Conservation (phyloP, 2,113 vertebrate species). For the Micronycteris hirsuta region DNA sequence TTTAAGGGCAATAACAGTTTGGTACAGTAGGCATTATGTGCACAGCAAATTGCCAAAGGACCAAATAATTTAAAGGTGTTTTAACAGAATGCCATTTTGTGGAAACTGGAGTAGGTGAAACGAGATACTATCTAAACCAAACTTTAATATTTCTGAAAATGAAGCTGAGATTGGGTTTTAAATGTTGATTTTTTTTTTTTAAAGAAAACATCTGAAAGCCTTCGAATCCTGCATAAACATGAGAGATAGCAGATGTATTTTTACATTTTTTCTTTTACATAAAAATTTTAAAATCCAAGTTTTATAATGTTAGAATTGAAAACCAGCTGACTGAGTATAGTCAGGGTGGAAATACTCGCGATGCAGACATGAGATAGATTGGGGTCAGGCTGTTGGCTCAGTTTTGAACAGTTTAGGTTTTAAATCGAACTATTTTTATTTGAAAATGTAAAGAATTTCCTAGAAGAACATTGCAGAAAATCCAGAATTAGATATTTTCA, state of each 20-base stretch:
- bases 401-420: constrained; percentile 67
- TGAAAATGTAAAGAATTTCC: constrained; percentile 62
- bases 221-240: constrained; percentile 78
- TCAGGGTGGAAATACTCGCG: constrained; percentile 79
- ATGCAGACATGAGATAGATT: constrained; percentile 68
- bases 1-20: constrained; percentile 87
- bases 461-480: constrained; percentile 60
- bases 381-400: constrained; percentile 70
- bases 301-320: constrained; percentile 81
- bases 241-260: constrained; percentile 79
- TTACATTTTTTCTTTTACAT: constrained; percentile 79
- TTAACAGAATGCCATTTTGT: constrained; percentile 77
- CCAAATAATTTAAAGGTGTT: constrained; percentile 83
- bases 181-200: constrained; percentile 75
- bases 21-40: constrained; percentile 83
- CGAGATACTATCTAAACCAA: constrained; percentile 79
- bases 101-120: constrained; percentile 81
- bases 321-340: constrained; percentile 82
- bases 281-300: constrained; percentile 77
- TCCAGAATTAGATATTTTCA: constrained; percentile 55
- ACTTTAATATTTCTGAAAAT: constrained; percentile 80
- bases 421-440: constrained; percentile 76
- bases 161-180: constrained; percentile 80
- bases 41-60: constrained; percentile 89
- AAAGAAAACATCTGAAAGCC: constrained; percentile 78